A percentile compares a stretch with the other conserved stretches of the same genome.
These are phyloP conservation scores for Gobiocypris rarus DNA, from an alignment of 2,113 vertebrate species.

Conservation along the genomic window DNA sequence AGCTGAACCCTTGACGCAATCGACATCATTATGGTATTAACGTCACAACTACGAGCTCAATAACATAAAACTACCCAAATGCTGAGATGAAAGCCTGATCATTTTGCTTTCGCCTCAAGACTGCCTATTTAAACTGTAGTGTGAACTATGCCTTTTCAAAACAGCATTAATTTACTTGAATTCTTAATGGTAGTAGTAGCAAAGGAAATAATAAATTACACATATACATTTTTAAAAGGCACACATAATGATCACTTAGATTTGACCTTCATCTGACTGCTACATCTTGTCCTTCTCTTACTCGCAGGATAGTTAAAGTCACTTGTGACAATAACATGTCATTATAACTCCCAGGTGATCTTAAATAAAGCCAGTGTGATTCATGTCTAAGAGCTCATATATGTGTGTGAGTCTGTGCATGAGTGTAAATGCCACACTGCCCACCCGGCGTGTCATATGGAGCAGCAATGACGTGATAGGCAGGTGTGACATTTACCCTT, in stretches of 20 bases:
- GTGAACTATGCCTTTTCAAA: not conserved
- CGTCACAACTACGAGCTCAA: not conserved
- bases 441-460: slow-evolving; percentile 63
- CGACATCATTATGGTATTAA: not conserved
- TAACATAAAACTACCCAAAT: not conserved
- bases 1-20: not conserved
- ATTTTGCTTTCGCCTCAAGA: not conserved
- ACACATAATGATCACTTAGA: not conserved
- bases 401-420: slow-evolving; percentile 15
- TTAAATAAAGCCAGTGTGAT: slow-evolving; percentile 28
- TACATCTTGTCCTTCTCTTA: not conserved
- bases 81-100: not conserved
- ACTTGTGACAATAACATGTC: not conserved
- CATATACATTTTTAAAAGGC: not conserved
- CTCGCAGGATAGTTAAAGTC: not conserved
- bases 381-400: not conserved
- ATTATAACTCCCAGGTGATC: not conserved
- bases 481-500: slow-evolving; percentile 80
- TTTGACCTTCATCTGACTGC: not conserved
- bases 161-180: no score
- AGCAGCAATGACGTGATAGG: slow-evolving; percentile 71
- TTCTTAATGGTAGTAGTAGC: not conserved
- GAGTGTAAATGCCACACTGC: slow-evolving; percentile 75
- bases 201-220: not conserved
- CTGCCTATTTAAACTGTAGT: not conserved